phyloP scores from a whole-genome alignment of 2,797 vertebrate genomes.

The Typhlichthys subterraneus region DNA sequence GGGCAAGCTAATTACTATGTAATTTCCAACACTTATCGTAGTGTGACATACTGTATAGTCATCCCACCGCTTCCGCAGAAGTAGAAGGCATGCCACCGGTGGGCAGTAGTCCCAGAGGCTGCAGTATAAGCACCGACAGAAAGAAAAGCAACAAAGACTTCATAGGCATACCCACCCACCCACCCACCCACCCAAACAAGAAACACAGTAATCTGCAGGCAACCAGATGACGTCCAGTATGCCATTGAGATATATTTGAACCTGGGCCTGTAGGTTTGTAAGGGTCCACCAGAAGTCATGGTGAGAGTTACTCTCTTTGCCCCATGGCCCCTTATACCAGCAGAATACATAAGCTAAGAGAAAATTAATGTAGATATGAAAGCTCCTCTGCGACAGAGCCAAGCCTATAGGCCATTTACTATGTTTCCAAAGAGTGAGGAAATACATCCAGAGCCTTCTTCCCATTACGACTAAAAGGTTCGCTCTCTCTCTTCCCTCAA shows the following conservation, averaged over 20 bases:
- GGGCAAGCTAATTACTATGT: conserved; percentile 60
- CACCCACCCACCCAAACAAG: conserved; percentile 52
- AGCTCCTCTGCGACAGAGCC: conserved; percentile 18
- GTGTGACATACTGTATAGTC: conserved; percentile 45
- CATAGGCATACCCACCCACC: conserved; percentile 24
- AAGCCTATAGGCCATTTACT: conserved; percentile 40
- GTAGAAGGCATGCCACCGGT: conserved; percentile 47
- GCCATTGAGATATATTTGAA: background rate
- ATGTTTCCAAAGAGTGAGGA: conserved; percentile 53
- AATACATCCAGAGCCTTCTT: conserved; percentile 44
- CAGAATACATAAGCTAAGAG: conserved; percentile 34
- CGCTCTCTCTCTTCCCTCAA: conserved; percentile 49
- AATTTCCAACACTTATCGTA: conserved; percentile 62
- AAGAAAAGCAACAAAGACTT: conserved; percentile 39
- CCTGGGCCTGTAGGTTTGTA: conserved; percentile 14
- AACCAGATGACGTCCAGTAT: conserved; percentile 54
- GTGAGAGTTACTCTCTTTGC: conserved; percentile 21
- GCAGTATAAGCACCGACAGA: conserved; percentile 16
- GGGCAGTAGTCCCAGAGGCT: conserved; percentile 51
- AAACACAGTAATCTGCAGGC: conserved; percentile 64
- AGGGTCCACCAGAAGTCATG: conserved; percentile 29
- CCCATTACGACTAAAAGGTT: conserved; percentile 58
- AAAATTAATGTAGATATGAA: conserved; percentile 9
- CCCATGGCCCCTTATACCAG: conserved; percentile 13
- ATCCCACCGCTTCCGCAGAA: conserved; percentile 34